Evolutionary conservation across 2,888 invertebrate species (phyloP), one percentile per base, ranked within the genome.

Genomic region (Trichacis sp.): DNA sequence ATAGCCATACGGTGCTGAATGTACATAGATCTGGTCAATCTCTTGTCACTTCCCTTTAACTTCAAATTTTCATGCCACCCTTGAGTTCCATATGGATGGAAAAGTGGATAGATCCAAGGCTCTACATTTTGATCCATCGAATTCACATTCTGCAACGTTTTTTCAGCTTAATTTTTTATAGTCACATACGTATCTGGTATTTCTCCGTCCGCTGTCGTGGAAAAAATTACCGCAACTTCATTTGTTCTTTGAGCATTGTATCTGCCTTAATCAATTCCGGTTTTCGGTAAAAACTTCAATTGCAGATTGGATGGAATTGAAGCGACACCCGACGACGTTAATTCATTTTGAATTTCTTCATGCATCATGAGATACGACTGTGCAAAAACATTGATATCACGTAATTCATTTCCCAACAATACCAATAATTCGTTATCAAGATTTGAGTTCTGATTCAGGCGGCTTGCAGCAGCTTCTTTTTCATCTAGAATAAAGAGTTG

Each of bases 151-250:
- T 63, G 49, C 36, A 70, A 56, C 14, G 42, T 30, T 53, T 67
- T 64, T 11, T 66, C 51, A 55, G 51, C 36, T 58, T 59, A 63
- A 45, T 67, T 66, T 19, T 33, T 29, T 12, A 70, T 58, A 8
- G 58, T 63, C 19, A 72, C 68, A 52, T 59, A 72, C 8, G 64
- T 60, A 38, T 68, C 58, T 8, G 69, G 68, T 50, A 71, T 71
- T 19, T 71, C 59, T 3, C 69, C 64, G 53, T 69, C 64, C 43
- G 68, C 69, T 8, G 56, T 62, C 9, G 66, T 71, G 11, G 62
- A 61, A 61, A 69, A 70, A 51, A 65, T 33, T n/a, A n/a, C n/a
- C n/a, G n/a, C n/a, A n/a, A n/a, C n/a, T n/a, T n/a, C n/a, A n/a
- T n/a, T n/a, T n/a, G n/a, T n/a, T n/a, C n/a, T n/a, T n/a, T n/a